phyloP scores from a whole-genome alignment of 1,140 invertebrate genomes.

The Heliconius hewitsoni region DNA sequence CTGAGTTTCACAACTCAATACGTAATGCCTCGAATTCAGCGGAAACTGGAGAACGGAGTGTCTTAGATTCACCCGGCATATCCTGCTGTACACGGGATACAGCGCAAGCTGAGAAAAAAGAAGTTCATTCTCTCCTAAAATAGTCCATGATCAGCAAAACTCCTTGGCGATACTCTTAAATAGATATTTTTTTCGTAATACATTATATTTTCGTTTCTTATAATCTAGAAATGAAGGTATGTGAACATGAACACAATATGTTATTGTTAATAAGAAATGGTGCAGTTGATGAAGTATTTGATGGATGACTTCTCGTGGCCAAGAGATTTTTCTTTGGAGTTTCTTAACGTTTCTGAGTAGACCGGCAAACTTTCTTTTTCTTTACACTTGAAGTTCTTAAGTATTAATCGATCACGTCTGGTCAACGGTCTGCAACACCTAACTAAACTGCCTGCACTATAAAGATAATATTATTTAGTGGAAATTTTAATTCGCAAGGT shows the following conservation, averaged over 20 bases:
- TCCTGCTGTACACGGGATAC: too few species aligned
- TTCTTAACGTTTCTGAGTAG: constrained; percentile 59
- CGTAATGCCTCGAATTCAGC: too few species aligned
- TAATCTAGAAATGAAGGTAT: neutral
- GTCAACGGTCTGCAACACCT: constrained; percentile 56
- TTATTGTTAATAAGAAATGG: constrained; percentile 26
- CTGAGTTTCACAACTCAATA: too few species aligned
- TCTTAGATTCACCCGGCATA: too few species aligned
- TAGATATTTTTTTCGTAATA: too few species aligned
- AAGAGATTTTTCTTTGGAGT: constrained; percentile 56
- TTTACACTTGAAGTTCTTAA: constrained; percentile 59
- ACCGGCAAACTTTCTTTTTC: constrained; percentile 62
- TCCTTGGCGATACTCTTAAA: too few species aligned
- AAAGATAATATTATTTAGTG: constrained; percentile 4
- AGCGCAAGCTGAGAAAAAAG: too few species aligned
- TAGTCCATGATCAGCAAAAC: too few species aligned
- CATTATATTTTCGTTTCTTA: neutral
- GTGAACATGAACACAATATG: constrained; percentile 12
- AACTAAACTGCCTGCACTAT: constrained; percentile 40
- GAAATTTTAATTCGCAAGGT: constrained; percentile 21
- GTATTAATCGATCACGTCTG: constrained; percentile 68
- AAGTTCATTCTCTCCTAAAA: too few species aligned
- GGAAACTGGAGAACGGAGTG: too few species aligned
- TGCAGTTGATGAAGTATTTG: constrained; percentile 61
- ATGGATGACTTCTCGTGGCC: constrained; percentile 61